Conservation (phyloP, 2,797 vertebrate genomes). For the Capromys pilorides region DNA sequence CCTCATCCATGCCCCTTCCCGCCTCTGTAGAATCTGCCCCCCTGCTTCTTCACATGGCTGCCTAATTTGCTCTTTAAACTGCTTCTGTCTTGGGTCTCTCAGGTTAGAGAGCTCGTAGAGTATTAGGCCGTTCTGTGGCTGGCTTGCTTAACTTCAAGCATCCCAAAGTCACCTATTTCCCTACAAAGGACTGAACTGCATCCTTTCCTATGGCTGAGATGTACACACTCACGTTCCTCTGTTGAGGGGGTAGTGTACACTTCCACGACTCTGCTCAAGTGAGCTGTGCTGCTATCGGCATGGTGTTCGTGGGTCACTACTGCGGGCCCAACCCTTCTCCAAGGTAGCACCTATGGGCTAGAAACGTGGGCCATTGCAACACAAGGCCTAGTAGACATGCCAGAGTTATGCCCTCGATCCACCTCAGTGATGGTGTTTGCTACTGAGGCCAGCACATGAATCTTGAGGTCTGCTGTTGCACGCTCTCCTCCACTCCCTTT, state of each 20-base stretch:
- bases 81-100: too few species aligned
- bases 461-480: neutral
- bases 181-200: neutral
- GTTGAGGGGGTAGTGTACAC: neutral
- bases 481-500: neutral
- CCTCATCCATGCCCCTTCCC: neutral
- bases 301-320: fast-evolving
- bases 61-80: neutral
- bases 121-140: neutral
- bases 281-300: neutral
- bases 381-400: neutral
- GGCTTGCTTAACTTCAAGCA: neutral
- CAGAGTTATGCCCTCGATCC: neutral
- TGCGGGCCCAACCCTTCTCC: neutral
- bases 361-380: neutral
- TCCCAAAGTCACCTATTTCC: neutral
- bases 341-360: neutral
- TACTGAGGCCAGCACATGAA: neutral
- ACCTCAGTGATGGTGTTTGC: neutral
- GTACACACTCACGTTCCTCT: neutral
- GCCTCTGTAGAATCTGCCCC: neutral
- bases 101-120: neutral
- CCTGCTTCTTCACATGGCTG: neutral
- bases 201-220: neutral
- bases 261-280: neutral